These are phyloP conservation scores for Melangyna quadrimaculata DNA, from an alignment of 2,888 invertebrate genomes.

Conservation along the genomic window DNA sequence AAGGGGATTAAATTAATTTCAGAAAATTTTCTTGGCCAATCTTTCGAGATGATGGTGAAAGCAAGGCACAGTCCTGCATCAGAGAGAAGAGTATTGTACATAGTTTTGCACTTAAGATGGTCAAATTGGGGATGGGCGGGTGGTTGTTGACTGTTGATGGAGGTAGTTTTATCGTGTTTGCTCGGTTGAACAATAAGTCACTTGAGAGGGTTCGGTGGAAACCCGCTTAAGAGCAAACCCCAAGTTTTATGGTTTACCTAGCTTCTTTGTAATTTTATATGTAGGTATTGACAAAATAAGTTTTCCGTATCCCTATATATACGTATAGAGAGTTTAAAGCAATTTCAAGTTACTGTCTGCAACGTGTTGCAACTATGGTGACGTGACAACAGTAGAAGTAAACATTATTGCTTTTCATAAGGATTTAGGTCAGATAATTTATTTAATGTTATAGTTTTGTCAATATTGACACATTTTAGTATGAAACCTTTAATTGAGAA, in stretches of 20 bases:
- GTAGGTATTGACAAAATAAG: slow-evolving; percentile 47
- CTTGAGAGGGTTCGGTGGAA: slow-evolving; percentile 25
- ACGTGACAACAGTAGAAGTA: neutral
- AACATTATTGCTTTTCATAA: neutral
- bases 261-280: slow-evolving; percentile 38
- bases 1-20: slow-evolving; percentile 64
- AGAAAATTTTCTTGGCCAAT: slow-evolving; percentile 60
- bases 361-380: slow-evolving; percentile 25
- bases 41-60: slow-evolving; percentile 35
- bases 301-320: neutral
- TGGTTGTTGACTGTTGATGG: slow-evolving; percentile 2
- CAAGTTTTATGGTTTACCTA: slow-evolving; percentile 38
- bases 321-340: neutral
- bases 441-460: neutral
- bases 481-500: too few species aligned
- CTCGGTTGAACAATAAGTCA: slow-evolving; percentile 56
- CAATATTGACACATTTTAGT: too few species aligned
- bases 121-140: neutral
- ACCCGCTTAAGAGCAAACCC: neutral
- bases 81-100: slow-evolving; percentile 27
- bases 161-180: slow-evolving; percentile 36
- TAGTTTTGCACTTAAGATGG: slow-evolving; percentile 56
- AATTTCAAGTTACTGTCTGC: slow-evolving; percentile 25
- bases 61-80: slow-evolving; percentile 13
- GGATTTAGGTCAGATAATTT: neutral